A percentile compares a stretch with the other conserved stretches of the same genome.
phyloP scores from a whole-genome alignment of 1,140 invertebrate species.

The Babylonia areolata region DNA sequence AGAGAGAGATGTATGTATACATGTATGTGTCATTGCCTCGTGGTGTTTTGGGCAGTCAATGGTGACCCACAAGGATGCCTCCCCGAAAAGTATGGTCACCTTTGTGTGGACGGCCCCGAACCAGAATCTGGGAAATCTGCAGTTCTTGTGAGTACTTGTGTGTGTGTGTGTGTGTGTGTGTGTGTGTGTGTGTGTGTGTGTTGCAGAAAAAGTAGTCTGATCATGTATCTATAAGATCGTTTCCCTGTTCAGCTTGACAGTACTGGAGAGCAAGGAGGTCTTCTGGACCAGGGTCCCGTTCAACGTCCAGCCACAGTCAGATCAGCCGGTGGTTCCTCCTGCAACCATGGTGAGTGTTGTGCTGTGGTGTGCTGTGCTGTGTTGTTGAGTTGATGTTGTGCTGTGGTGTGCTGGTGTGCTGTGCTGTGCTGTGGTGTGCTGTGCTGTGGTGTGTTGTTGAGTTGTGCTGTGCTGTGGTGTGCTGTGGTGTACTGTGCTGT shows the following conservation, averaged over 20 bases:
- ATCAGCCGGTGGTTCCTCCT: not conserved
- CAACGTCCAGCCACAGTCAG: not conserved
- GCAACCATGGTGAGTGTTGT: not conserved
- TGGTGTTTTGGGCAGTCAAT: not conserved
- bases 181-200: too few relatives aligned
- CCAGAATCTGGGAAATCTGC: not conserved
- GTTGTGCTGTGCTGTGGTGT: too few relatives aligned
- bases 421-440: too few relatives aligned
- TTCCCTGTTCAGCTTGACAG: not conserved
- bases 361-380: too few relatives aligned
- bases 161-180: not conserved
- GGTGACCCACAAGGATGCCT: not conserved
- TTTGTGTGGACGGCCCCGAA: conserved; percentile 9
- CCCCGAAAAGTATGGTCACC: not conserved
- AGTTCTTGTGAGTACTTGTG: conserved; percentile 9
- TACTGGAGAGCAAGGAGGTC: not conserved
- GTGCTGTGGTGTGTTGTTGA: too few relatives aligned
- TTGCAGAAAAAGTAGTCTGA: too few relatives aligned
- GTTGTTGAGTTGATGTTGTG: too few relatives aligned
- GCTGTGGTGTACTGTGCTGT: too few relatives aligned
- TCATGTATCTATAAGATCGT: too few relatives aligned
- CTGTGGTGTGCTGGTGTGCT: too few relatives aligned
- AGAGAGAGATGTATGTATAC: too few relatives aligned
- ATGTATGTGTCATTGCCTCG: too few relatives aligned
- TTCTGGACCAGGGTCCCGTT: not conserved